These are phyloP conservation scores for Damaliscus lunatus DNA, from an alignment of 2,113 vertebrate species.

Conservation along the genomic window DNA sequence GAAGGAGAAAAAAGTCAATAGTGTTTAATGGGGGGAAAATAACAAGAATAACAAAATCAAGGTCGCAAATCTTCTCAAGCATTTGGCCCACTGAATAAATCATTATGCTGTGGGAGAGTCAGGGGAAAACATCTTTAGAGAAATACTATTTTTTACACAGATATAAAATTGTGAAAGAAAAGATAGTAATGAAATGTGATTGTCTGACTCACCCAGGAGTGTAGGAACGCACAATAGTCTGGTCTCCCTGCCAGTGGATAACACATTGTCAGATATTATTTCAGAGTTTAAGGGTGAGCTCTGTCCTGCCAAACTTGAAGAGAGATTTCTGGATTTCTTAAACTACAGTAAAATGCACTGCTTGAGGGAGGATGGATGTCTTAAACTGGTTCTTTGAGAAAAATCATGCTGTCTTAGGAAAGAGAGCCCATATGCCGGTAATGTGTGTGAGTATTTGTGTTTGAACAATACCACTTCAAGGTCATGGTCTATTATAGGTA, in stretches of 20 bases:
- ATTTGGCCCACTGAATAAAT: slow-evolving; percentile 5
- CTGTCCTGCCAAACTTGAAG: background rate
- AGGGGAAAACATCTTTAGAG: background rate
- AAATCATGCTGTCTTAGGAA: background rate
- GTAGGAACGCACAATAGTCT: background rate
- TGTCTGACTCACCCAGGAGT: background rate
- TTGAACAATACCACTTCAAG: background rate
- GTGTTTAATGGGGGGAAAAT: slow-evolving; percentile 35
- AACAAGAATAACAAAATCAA: slow-evolving; percentile 9
- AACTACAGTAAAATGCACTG: background rate
- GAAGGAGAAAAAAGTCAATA: background rate
- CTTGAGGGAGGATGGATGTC: background rate
- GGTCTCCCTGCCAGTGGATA: background rate
- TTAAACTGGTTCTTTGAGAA: slow-evolving; percentile 3
- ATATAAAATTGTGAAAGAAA: slow-evolving; percentile 45
- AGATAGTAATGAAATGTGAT: slow-evolving; percentile 41
- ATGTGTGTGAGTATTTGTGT: background rate
- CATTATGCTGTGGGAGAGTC: background rate
- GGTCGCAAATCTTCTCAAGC: background rate
- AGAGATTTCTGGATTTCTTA: slow-evolving; percentile 12
- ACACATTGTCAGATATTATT: background rate
- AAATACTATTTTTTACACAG: slow-evolving; percentile 1
- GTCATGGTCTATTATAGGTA: background rate
- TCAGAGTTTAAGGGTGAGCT: background rate
- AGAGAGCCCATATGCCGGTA: background rate